These are phyloP conservation scores for Pogonomyrmex barbatus DNA, from an alignment of 1,140 invertebrate genomes.

Conservation along the genomic window DNA sequence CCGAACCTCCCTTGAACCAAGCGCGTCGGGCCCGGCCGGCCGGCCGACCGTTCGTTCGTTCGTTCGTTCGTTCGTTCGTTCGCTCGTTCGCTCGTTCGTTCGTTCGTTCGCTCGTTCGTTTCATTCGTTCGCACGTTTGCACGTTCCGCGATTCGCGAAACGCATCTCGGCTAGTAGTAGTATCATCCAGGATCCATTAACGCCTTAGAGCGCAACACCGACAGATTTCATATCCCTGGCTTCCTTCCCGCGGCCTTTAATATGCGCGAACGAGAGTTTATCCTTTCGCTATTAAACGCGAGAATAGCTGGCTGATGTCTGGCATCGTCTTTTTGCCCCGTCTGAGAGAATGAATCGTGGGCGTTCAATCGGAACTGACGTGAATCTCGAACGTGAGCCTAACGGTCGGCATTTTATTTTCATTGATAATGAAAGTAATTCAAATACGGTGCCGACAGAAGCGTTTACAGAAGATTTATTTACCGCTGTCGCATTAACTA, in stretches of 20 bases:
- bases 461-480: background rate
- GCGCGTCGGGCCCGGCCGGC: conserved; percentile 67
- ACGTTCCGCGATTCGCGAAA: conserved; percentile 63
- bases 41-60: conserved; percentile 74
- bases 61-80: conserved; percentile 66
- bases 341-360: conserved; percentile 24
- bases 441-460: background rate
- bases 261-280: conserved; percentile 39
- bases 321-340: conserved; percentile 41
- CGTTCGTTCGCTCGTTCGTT: conserved; percentile 71
- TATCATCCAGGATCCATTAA: conserved; percentile 58
- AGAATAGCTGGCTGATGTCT: conserved; percentile 38
- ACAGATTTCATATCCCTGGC: conserved; percentile 38
- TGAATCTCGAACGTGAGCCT: conserved; percentile 1
- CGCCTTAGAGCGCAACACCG: conserved; percentile 24
- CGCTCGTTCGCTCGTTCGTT: conserved; percentile 72
- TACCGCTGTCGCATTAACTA: background rate
- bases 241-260: conserved; percentile 3
- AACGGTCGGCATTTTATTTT: conserved; percentile 23
- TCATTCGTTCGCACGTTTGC: conserved; percentile 52
- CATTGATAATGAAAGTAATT: conserved; percentile 47
- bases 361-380: conserved; percentile 46
- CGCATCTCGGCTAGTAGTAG: conserved; percentile 40
- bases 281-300: conserved; percentile 39
- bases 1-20: conserved; percentile 79